Percentiles rank a stretch among this genome's conserved stretches.
These are phyloP conservation scores for Forbesichthys papilliferus DNA, from an alignment of 2,113 vertebrate genomes.

Conservation along the genomic window DNA sequence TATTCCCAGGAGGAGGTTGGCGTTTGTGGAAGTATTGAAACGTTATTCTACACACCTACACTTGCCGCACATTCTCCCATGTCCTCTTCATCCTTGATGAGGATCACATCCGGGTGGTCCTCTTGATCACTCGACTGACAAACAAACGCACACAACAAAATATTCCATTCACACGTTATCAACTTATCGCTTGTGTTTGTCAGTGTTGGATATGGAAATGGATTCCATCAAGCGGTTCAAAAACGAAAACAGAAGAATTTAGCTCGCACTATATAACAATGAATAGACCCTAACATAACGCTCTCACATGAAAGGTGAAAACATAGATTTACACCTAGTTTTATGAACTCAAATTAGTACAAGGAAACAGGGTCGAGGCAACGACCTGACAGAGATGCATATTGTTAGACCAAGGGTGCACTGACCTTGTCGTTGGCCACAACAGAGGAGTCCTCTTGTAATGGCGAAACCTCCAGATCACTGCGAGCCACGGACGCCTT, in stretches of 20 bases:
- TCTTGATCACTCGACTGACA: slow-evolving; percentile 35
- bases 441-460: slow-evolving; percentile 24
- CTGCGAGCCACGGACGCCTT: slow-evolving; percentile 37
- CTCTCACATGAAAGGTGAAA: too few relatives aligned
- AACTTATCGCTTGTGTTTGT: too few relatives aligned
- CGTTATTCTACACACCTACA: slow-evolving; percentile 34
- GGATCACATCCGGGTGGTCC: slow-evolving; percentile 64
- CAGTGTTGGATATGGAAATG: too few relatives aligned
- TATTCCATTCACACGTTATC: too few relatives aligned
- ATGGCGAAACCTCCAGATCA: not conserved
- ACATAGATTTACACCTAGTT: too few relatives aligned
- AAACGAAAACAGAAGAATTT: too few relatives aligned
- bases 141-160: not conserved
- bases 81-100: slow-evolving; percentile 74
- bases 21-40: not conserved
- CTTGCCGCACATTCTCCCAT: slow-evolving; percentile 37
- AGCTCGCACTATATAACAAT: too few relatives aligned
- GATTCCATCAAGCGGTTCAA: too few relatives aligned
- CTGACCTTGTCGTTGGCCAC: not conserved
- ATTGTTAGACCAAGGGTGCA: not conserved
- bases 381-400: not conserved
- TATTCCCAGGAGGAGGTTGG: not conserved
- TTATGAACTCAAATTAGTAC: too few relatives aligned
- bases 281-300: too few relatives aligned
- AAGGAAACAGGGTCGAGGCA: too few relatives aligned